phyloP scores from a whole-genome alignment of 2,113 vertebrate genomes.

The Neotoma lepida region DNA sequence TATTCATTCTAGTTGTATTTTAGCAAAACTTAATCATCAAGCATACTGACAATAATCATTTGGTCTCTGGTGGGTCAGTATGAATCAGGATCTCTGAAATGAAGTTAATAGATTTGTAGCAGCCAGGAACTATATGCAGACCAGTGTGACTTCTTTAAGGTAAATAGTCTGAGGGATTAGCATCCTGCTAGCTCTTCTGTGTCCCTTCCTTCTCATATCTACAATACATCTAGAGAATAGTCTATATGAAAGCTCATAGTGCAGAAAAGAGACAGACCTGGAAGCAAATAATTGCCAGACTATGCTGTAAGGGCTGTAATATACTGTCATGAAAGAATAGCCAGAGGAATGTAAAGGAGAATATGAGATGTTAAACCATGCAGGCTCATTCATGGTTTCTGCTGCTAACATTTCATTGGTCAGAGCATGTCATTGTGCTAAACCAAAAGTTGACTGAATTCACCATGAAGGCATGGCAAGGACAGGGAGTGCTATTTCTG shows the following conservation, averaged over 20 bases:
- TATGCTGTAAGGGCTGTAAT: not conserved
- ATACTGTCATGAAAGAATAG: not conserved
- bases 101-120: not conserved
- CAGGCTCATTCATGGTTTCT: not conserved
- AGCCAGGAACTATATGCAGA: conserved; percentile 10
- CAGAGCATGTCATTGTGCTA: not conserved
- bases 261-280: not conserved
- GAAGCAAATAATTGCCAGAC: not conserved
- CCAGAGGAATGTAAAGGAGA: not conserved
- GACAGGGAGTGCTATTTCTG: not conserved
- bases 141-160: not conserved
- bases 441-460: not conserved
- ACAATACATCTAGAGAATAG: not conserved
- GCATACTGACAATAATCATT: not conserved
- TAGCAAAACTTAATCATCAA: conserved; percentile 28
- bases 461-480: not conserved
- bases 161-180: not conserved
- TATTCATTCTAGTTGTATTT: conserved; percentile 23
- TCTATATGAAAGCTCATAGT: not conserved
- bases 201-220: not conserved
- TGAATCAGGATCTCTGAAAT: conserved; percentile 36
- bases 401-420: not conserved
- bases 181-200: not conserved
- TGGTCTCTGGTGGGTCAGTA: not conserved
- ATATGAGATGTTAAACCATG: not conserved